A percentile compares a stretch with the other conserved stretches of the same genome.
Evolutionary conservation across 2,888 invertebrate genomes (phyloP).

Genomic region (Pachydiplax longipennis): DNA sequence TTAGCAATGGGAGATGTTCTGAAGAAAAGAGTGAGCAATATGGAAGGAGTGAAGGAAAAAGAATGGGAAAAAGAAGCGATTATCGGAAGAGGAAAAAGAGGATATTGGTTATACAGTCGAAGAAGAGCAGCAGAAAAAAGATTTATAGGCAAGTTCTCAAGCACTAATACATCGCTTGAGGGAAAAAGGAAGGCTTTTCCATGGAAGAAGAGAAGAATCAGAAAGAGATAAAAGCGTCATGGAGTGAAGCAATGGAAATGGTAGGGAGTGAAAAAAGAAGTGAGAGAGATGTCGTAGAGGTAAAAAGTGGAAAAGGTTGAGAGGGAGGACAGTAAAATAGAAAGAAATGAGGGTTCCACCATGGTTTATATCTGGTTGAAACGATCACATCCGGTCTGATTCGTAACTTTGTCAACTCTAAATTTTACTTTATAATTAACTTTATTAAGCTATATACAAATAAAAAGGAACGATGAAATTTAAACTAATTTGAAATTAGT

Average conservation of each 20-base stretch:
- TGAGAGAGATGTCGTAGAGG: neutral
- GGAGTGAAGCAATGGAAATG: neutral
- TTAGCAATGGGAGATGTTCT: neutral
- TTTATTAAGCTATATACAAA: too few species aligned
- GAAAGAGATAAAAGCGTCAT: neutral
- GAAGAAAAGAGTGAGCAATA: neutral
- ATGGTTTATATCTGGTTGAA: too few species aligned
- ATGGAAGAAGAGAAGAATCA: neutral
- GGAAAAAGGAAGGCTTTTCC: neutral
- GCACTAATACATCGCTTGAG: neutral
- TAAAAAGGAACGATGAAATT: too few species aligned
- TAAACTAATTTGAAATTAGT: too few species aligned
- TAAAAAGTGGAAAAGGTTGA: neutral
- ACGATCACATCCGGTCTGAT: too few species aligned
- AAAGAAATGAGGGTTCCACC: neutral
- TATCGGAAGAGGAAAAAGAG: neutral
- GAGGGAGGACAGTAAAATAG: neutral
- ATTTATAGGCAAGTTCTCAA: neutral
- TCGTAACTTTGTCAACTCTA: too few species aligned
- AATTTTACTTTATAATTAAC: too few species aligned
- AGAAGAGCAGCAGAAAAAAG: neutral
- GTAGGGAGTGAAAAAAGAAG: neutral
- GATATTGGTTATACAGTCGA: neutral
- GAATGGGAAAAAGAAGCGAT: neutral
- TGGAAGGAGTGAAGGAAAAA: neutral